phyloP scores from a whole-genome alignment of 2,113 vertebrate genomes.

The Centrocercus urophasianus region DNA sequence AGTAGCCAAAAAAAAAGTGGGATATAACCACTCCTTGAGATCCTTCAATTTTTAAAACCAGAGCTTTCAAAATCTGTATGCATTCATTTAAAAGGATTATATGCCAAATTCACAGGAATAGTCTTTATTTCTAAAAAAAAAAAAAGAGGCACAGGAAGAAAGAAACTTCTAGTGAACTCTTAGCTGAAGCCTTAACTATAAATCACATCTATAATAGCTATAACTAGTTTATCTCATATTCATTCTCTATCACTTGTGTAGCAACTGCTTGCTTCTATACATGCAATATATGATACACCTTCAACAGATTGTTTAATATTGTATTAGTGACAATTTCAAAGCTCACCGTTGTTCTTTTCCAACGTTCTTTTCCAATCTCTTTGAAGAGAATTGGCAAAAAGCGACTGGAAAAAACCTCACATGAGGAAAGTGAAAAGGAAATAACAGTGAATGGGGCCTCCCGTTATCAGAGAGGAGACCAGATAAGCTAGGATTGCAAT shows the following conservation, averaged over 20 bases:
- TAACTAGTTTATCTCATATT: background rate
- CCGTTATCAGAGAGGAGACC: background rate
- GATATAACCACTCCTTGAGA: background rate
- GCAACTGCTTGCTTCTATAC: background rate
- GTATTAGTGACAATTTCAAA: background rate
- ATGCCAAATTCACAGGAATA: background rate
- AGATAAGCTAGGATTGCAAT: background rate
- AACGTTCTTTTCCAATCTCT: fast-evolving
- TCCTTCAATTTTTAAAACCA: background rate
- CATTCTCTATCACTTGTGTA: background rate
- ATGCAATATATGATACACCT: background rate
- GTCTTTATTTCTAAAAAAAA: background rate
- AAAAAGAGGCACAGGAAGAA: background rate
- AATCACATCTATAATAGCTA: background rate
- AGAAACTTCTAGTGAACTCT: background rate
- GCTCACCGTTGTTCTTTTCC: background rate
- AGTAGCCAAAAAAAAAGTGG: background rate
- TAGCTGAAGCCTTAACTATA: background rate
- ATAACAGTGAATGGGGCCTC: fast-evolving
- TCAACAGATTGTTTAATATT: background rate
- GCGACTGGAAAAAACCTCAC: background rate
- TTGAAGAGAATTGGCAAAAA: background rate
- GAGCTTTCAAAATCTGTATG: background rate
- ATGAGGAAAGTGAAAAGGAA: background rate
- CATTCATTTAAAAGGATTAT: background rate